Percentiles rank a stretch among this genome's conserved stretches.
Conservation (phyloP, 1,140 invertebrate genomes). For the Papilio xuthus region DNA sequence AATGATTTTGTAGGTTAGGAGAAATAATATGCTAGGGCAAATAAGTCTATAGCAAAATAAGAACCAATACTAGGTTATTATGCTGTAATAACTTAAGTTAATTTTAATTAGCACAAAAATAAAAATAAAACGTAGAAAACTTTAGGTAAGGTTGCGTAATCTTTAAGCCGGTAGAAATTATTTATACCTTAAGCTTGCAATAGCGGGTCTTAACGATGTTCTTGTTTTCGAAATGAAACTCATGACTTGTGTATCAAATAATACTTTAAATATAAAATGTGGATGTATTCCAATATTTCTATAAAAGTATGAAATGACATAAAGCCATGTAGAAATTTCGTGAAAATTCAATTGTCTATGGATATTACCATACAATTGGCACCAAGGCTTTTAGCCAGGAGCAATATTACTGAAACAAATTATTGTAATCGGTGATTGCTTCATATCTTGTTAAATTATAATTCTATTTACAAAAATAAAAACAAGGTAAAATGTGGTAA, state of each 20-base stretch:
- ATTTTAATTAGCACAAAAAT: slow-evolving; percentile 30
- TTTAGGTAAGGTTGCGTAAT: slow-evolving; percentile 60
- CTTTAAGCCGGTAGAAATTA: slow-evolving; percentile 48
- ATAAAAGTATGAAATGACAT: slow-evolving; percentile 31
- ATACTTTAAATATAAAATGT: slow-evolving; percentile 39
- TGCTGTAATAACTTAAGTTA: background rate
- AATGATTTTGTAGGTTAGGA: background rate
- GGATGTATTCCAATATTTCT: slow-evolving; percentile 1
- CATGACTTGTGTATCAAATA: slow-evolving; percentile 58
- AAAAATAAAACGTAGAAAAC: slow-evolving; percentile 22
- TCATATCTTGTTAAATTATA: background rate
- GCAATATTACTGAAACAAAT: background rate
- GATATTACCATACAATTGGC: background rate
- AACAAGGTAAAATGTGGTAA: no score
- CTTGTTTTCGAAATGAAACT: slow-evolving; percentile 63
- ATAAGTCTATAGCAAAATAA: background rate
- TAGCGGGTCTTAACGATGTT: slow-evolving; percentile 55
- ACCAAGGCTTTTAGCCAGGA: background rate
- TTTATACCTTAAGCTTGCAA: slow-evolving; percentile 67
- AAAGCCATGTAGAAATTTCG: slow-evolving; percentile 8
- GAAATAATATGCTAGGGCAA: background rate
- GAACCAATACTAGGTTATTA: background rate
- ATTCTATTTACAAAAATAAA: no score
- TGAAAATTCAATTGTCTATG: slow-evolving; percentile 8
- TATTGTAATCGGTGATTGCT: background rate